Conservation (phyloP, 2,113 vertebrate genomes). For the Camelus dromedarius region DNA sequence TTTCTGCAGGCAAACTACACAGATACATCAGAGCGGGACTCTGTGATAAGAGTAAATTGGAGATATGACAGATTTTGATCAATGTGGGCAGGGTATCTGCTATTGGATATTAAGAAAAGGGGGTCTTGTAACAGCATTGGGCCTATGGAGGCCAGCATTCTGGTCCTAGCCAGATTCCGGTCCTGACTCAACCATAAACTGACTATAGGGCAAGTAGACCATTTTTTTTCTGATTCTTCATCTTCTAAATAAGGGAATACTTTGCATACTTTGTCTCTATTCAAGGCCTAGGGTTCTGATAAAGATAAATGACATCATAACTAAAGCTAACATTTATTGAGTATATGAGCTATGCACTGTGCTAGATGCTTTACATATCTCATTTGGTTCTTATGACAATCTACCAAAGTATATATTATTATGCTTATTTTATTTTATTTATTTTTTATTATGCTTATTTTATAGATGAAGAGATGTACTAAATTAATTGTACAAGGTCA, state of each 20-base stretch:
- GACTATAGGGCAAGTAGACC: not conserved
- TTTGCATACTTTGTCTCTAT: not conserved
- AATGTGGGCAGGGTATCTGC: not conserved
- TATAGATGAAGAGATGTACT: not conserved
- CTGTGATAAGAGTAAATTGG: not conserved
- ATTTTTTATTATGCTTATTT: not conserved
- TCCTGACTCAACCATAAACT: constrained; percentile 45
- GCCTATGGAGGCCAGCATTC: not conserved
- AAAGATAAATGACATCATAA: constrained; percentile 14
- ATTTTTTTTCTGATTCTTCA: constrained; percentile 37
- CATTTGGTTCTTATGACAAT: not conserved
- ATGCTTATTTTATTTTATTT: not conserved
- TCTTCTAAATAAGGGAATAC: constrained; percentile 37
- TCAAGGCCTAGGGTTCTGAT: not conserved
- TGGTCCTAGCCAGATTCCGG: not conserved
- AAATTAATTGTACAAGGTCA: not conserved
- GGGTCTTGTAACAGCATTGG: not conserved
- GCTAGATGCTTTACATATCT: not conserved
- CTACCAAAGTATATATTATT: not conserved
- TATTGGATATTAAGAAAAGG: not conserved
- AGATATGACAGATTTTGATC: constrained; percentile 32
- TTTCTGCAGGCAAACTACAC: constrained; percentile 49
- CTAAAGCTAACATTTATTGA: constrained; percentile 22
- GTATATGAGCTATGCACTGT: not conserved
- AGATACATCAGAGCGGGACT: constrained; percentile 27